These are phyloP conservation scores for Pollimyrus isidori DNA, from an alignment of 2,113 vertebrate species.

Conservation along the genomic window DNA sequence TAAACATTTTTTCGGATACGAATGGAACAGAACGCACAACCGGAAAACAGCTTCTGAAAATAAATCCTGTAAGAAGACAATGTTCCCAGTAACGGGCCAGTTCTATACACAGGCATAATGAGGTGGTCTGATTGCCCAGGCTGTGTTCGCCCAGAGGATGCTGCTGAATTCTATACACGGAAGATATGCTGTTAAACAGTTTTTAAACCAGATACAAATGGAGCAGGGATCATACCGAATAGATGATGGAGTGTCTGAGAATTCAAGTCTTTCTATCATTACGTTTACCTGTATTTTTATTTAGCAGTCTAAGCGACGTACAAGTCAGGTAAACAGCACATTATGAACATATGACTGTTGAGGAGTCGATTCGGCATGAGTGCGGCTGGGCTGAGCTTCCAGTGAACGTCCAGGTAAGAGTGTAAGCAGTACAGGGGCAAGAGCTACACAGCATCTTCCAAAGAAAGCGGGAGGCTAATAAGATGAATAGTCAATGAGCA, in stretches of 20 bases:
- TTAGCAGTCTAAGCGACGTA: neutral
- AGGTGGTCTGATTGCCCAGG: neutral
- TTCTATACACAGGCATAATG: neutral
- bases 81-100: neutral
- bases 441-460: neutral
- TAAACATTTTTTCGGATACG: neutral
- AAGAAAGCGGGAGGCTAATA: neutral
- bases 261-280: neutral
- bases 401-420: neutral
- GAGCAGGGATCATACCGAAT: slow-evolving; percentile 39
- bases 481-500: neutral
- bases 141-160: neutral
- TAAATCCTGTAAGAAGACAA: neutral
- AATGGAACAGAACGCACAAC: neutral
- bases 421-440: neutral
- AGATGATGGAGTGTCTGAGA: slow-evolving; percentile 44
- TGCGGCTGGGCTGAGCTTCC: neutral
- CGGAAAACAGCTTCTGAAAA: neutral
- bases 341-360: neutral
- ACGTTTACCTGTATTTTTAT: neutral
- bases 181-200: neutral
- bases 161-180: slow-evolving; percentile 1
- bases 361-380: neutral
- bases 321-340: neutral
- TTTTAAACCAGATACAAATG: slow-evolving; percentile 26